Evolutionary conservation across 2,888 invertebrate genomes (phyloP).

Genomic region (Flexamia atlantica): DNA sequence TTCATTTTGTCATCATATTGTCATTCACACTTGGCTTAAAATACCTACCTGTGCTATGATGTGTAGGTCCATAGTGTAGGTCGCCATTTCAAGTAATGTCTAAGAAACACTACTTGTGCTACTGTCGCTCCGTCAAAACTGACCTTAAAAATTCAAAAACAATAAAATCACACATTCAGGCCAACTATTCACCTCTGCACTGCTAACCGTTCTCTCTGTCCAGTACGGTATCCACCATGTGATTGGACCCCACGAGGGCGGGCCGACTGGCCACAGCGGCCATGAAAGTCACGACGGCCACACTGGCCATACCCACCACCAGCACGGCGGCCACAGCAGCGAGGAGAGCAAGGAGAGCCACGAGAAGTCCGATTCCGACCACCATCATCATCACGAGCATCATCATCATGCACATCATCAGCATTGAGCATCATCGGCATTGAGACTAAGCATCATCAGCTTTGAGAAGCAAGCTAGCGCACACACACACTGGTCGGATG

Average conservation of each 20-base stretch:
- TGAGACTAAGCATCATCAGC: neutral
- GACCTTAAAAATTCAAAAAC: no score
- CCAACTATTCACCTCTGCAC: no score
- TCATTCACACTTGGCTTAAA: no score
- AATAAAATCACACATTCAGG: no score
- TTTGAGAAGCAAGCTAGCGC: neutral
- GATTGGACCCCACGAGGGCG: slow-evolving; percentile 44
- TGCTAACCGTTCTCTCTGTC: neutral
- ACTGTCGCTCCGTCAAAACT: no score
- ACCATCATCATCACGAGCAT: slow-evolving; percentile 1
- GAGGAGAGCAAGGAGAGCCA: slow-evolving; percentile 35
- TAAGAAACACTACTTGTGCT: no score
- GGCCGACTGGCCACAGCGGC: neutral
- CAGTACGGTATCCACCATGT: slow-evolving; percentile 42
- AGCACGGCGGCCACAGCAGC: slow-evolving; percentile 20
- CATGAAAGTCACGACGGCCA: neutral
- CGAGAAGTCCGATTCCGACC: slow-evolving; percentile 5
- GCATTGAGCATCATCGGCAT: neutral
- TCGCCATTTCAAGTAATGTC: no score
- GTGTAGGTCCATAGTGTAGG: no score
- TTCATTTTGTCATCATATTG: no score
- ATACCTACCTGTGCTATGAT: no score
- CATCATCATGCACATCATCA: slow-evolving; percentile 24
- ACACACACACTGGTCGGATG: no score
- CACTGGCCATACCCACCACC: neutral